Base-by-base conservation (phyloP, 2,888 invertebrate genomes). In the Automeris io region DNA sequence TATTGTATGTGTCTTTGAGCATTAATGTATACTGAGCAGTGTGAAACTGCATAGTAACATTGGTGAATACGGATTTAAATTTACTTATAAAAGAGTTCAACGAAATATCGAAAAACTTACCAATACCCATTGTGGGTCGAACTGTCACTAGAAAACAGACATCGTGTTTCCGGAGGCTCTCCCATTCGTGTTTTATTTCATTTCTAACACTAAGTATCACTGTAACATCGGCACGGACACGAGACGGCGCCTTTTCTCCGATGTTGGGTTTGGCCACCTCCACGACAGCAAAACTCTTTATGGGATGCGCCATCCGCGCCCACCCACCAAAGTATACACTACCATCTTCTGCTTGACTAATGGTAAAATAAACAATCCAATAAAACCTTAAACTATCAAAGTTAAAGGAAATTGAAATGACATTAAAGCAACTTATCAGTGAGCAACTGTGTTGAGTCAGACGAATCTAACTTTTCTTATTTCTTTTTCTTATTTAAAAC, bases 251-350 rank as follows among this genome's bases (percentile, higher is more conserved):
- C 60, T 95, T 96, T 73, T 99, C 98, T 0, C 99, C 93, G 31
- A 96, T 93, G 68, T 95, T 95, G 0, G 96, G 95, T 61, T 95
- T 95, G 0, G 95, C 93, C 5, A 98, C 97, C 82, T 99, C 98
- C 0, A 98, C 96, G 1, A 99, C 95, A 2, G 95, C 94, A 77
- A 99, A 99, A 42, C 93, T 92, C 5, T 93, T 90, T 40, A 99
- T 93, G 0, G 98, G 96, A 56, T 98, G 93, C 0, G 99, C 99
- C 99, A 99, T 99, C 45, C 99, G 89, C 0, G 99, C 98, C 99
- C 99, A 99, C 1, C 99, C 99, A 8, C 98, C 98, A 81, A 97
- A 99, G 59, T 95, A 93, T 0, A 93, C 91, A 37, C 90, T 91
- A 0, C 89, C 92, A 67, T 97, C 96, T 87, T 98, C 98, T 1